Base-by-base conservation (phyloP, 2,797 vertebrate species). In the Amblyopsis hoosieri region DNA sequence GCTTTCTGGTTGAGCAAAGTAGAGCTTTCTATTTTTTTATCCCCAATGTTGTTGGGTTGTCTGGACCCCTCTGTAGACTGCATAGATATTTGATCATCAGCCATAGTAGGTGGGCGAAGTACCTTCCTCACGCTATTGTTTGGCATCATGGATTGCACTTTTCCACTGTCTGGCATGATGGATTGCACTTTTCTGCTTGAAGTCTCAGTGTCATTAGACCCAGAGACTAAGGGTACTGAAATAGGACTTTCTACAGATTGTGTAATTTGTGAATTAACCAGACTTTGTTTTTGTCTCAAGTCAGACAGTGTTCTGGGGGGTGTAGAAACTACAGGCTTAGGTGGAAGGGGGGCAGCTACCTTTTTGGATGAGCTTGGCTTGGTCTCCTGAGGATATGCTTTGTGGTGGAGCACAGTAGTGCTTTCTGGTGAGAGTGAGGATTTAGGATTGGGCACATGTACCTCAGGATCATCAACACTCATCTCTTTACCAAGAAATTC, bases 401-500 rank as follows among this genome's bases (percentile, higher is more conserved):
- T 69, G 50, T 75, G 60, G 52, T 72, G 63, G 23, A 10, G 79
- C n/a, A 47, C 3, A 2, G 52, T 31, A 33, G 69, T 54, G 42
- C 61, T 89, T 29, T 81, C 77, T 15, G 67, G 72, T 11, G 64
- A 50, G 42, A 45, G 4, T 4, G 61, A 67, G 19, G 78, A 52
- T 47, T 7, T 62, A 4, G 14, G 50, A 59, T 19, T 75, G 7
- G 14, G 17, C 33, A 9, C 3, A 2, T 6, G 2, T 15, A 82
- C 77, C 42, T 54, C 70, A 31, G 91, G 91, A 3, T 68, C 76
- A 14, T 94, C 93, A 50, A 94, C 91, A 54, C 89, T 93, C 80
- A 94, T 85, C 72, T 93, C 93, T 60, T 80, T 64, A 65, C 79
- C 76, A 19, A 69, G 10, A 9, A 82, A 51, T 14, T 71, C 56